Conservation (phyloP, 2,888 invertebrate species). For the Chloroclysta siterata region DNA sequence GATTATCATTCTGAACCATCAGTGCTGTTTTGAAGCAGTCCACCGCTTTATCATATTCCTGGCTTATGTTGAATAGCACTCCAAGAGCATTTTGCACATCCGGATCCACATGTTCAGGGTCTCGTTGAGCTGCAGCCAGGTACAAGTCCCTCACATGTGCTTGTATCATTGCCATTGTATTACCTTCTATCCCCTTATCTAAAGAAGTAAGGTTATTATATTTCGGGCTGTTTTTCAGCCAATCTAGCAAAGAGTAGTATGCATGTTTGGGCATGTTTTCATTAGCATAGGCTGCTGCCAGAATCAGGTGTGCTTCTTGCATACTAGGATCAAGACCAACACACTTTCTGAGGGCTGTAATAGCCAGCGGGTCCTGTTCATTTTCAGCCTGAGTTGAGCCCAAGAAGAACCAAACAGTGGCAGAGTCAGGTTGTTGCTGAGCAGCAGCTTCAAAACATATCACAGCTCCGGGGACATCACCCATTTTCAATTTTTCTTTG, state of each 20-base stretch:
- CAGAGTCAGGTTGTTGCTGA: slow-evolving; percentile 90
- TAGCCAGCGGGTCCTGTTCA: slow-evolving; percentile 97
- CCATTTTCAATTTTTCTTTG: slow-evolving; percentile 91
- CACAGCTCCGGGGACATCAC: slow-evolving; percentile 97
- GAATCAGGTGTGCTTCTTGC: slow-evolving; percentile 92
- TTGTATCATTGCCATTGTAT: slow-evolving; percentile 78
- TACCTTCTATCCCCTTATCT: slow-evolving; percentile 71
- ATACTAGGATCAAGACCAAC: slow-evolving; percentile 92
- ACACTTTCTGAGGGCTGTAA: slow-evolving; percentile 95
- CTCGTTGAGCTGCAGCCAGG: slow-evolving; percentile 91
- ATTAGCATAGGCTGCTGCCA: slow-evolving; percentile 98
- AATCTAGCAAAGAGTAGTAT: slow-evolving; percentile 90
- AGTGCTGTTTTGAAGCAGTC: slow-evolving; percentile 98
- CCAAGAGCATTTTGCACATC: slow-evolving; percentile 97
- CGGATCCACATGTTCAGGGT: slow-evolving; percentile 91
- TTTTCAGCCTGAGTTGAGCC: slow-evolving; percentile 98
- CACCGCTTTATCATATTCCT: slow-evolving; percentile 97
- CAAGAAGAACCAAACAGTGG: slow-evolving; percentile 94
- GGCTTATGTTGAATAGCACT: slow-evolving; percentile 96
- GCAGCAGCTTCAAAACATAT: slow-evolving; percentile 98
- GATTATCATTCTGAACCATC: slow-evolving; percentile 91
- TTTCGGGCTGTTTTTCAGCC: slow-evolving; percentile 92
- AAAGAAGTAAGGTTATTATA: slow-evolving; percentile 89
- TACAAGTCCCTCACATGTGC: slow-evolving; percentile 90
- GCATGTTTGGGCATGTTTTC: slow-evolving; percentile 97